Evolutionary conservation across 2,888 invertebrate genomes (phyloP).

Genomic region (Trilocha varians): DNA sequence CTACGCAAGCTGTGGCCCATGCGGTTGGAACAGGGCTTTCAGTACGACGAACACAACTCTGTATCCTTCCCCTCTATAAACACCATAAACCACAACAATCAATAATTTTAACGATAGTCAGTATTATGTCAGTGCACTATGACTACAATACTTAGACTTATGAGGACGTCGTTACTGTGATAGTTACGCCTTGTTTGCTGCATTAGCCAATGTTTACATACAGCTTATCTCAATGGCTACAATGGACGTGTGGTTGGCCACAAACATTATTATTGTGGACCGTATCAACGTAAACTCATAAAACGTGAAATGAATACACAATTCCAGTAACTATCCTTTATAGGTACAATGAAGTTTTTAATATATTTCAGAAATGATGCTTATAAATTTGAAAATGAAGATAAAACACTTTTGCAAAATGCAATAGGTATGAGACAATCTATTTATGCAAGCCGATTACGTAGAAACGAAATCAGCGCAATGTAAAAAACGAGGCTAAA

Average conservation of each 20-base stretch:
- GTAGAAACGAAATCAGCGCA: neutral
- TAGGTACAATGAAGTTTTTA: too few relatives aligned
- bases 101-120: neutral
- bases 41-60: conserved; percentile 1
- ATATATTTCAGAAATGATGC: too few relatives aligned
- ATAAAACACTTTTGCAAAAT: neutral
- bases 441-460: neutral
- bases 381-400: too few relatives aligned
- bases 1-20: conserved; percentile 4
- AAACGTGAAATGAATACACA: too few relatives aligned
- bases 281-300: too few relatives aligned
- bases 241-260: neutral
- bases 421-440: neutral
- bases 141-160: neutral
- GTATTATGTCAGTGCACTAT: neutral
- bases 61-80: neutral
- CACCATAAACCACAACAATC: neutral
- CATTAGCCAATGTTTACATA: neutral
- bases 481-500: neutral
- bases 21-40: neutral
- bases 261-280: too few relatives aligned
- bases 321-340: too few relatives aligned
- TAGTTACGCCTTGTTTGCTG: neutral
- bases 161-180: neutral
- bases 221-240: neutral